Base-by-base conservation (phyloP, 2,888 invertebrate species). In the Hypsopygia costalis region DNA sequence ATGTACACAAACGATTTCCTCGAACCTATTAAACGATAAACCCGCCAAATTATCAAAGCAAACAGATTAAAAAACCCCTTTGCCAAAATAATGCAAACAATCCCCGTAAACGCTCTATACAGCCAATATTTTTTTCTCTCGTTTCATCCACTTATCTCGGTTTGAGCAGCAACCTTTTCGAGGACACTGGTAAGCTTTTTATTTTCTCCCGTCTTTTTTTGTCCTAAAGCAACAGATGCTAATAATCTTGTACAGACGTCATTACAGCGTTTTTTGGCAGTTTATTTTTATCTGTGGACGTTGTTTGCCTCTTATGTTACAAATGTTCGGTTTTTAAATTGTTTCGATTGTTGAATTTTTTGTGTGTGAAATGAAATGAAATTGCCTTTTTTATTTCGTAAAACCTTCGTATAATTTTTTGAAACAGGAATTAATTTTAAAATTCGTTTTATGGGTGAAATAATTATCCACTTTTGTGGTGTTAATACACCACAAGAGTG, bases 61-160 rank as follows among this genome's bases (percentile, higher is more conserved):
- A 44, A 49, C 49, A 49, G 44, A 49, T 49, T 49, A 45, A 47
- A 49, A 47, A 49, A 44, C 43, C 46, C 49, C 41, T 43, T 42
- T 34, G 39, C 42, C 39, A 44, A 43, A 46, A 44, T 44, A 34
- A 29, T 32, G 43, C 27, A 34, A 39, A 39, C 39, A 33, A 27
- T 20, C 27, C 32, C 27, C 27, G 16, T 39, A 33, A 39, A 33
- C 33, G 32, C 12, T 38, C 32, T 38, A 33, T 32, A 22, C 39
- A 3, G 7, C 9, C 27, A 38, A 38, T 32, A n/a, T 11, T 27
- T 40, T 43, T 39, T 33, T 39, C 35, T 29, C 27, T 30, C 25
- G 37, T 34, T 32, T 38, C 25, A 33, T 32, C 32, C 38, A 38
- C 38, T 38, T 38, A 38, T 38, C 38, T 38, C 32, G 32, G 38